Evolutionary conservation across 2,888 invertebrate genomes (phyloP).

Genomic region (Mechanitis mazaeus): DNA sequence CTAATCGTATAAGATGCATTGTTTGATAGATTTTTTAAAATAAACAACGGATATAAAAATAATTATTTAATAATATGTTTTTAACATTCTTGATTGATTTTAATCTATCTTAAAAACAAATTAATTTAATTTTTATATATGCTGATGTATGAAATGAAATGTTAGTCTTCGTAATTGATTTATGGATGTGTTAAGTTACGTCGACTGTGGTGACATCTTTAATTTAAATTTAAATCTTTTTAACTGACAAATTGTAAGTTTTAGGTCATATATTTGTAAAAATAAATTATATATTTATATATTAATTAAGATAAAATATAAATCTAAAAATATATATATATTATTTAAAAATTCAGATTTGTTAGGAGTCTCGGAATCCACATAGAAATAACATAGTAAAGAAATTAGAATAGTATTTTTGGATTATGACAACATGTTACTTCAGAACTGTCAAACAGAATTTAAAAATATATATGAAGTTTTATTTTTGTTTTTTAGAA

Average conservation of each 20-base stretch:
- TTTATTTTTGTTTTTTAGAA: background rate
- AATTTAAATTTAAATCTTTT: background rate
- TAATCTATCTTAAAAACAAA: background rate
- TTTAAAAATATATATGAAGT: background rate
- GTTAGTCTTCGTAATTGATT: slow-evolving; percentile 26
- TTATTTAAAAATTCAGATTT: too few relatives aligned
- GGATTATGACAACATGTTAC: too few relatives aligned
- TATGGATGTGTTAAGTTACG: slow-evolving; percentile 23
- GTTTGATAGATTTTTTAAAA: background rate
- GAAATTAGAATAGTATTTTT: too few relatives aligned
- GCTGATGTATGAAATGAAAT: background rate
- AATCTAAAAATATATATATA: too few relatives aligned
- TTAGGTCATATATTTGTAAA: background rate
- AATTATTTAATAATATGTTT: too few relatives aligned
- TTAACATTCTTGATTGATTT: too few relatives aligned
- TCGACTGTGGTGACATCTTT: slow-evolving; percentile 11
- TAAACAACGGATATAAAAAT: too few relatives aligned
- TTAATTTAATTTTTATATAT: background rate
- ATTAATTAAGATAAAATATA: too few relatives aligned
- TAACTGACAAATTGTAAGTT: slow-evolving; percentile 2
- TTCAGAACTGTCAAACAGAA: too few relatives aligned
- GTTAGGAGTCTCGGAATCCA: too few relatives aligned
- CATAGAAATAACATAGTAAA: too few relatives aligned
- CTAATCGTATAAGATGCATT: background rate
- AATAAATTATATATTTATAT: too few relatives aligned